Evolutionary conservation across 2,113 vertebrate genomes (phyloP).

Genomic region (Notothenia coriiceps): DNA sequence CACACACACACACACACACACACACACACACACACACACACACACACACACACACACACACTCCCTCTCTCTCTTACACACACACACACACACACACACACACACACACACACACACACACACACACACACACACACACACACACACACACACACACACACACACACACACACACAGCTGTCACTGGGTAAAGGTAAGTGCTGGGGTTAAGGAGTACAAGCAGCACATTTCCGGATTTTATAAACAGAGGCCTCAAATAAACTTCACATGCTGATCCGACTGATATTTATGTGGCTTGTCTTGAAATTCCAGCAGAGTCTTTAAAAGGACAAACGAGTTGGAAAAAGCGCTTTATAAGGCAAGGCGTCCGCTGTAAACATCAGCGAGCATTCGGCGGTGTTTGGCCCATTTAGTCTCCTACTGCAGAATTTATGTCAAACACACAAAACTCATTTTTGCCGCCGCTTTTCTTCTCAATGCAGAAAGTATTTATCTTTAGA

Average conservation of each 20-base stretch:
- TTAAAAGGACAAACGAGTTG: constrained; percentile 89
- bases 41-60: no score
- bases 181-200: constrained; percentile 68
- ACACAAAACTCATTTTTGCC: constrained; percentile 73
- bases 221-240: constrained; percentile 84
- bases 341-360: constrained; percentile 91
- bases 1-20: no score
- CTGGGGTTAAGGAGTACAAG: constrained; percentile 73
- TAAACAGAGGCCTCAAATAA: constrained; percentile 88
- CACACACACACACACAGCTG: constrained; percentile 51
- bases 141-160: constrained; percentile 12
- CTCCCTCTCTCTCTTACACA: no score
- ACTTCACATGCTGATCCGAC: constrained; percentile 87
- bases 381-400: constrained; percentile 86
- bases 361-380: constrained; percentile 88
- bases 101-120: no score
- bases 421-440: constrained; percentile 87
- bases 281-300: constrained; percentile 88
- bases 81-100: no score
- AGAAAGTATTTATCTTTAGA: constrained; percentile 41
- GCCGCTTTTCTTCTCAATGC: neutral
- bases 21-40: no score
- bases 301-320: constrained; percentile 88
- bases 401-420: constrained; percentile 85
- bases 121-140: no score